Evolutionary conservation across 2,888 invertebrate genomes (phyloP).

Genomic region (Zaprionus obscuricornis): DNA sequence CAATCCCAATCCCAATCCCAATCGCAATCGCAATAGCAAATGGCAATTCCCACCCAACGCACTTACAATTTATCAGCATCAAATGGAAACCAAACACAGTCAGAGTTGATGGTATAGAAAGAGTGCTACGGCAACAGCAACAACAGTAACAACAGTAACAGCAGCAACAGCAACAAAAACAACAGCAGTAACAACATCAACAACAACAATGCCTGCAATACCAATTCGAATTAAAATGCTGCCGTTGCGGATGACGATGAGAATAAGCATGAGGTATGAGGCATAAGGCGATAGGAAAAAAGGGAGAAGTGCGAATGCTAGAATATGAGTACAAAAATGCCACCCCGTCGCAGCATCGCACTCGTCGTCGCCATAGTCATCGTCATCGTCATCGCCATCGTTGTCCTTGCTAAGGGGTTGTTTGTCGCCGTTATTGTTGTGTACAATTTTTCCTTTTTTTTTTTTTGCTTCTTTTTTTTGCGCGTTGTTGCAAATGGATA

Average conservation of each 20-base stretch:
- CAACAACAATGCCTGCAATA: conserved; percentile 68
- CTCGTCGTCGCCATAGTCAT: conserved; percentile 27
- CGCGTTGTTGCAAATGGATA: conserved; percentile 66
- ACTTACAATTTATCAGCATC: conserved; percentile 77
- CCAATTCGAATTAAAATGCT: conserved; percentile 76
- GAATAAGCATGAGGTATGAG: conserved; percentile 2
- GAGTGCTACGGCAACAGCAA: conserved; percentile 39
- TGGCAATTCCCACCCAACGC: conserved; percentile 59
- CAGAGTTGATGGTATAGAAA: conserved; percentile 23
- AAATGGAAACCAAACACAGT: conserved; percentile 73
- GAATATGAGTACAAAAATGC: conserved; percentile 36
- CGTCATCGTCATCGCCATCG: conserved; percentile 22
- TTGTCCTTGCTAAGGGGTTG: conserved; percentile 45
- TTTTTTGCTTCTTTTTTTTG: conserved; percentile 18
- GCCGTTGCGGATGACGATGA: conserved; percentile 45
- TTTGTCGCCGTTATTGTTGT: conserved; percentile 44
- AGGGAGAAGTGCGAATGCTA: conserved; percentile 12
- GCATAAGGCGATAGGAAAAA: conserved; percentile 1
- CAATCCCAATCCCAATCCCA: conserved; percentile 1
- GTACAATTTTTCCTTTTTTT: conserved; percentile 17
- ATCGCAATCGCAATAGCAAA: conserved; percentile 4
- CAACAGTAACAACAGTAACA: no score
- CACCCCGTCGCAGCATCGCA: conserved; percentile 57
- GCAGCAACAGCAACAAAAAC: no score
- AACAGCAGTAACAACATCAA: no score